Percentiles rank a stretch among this genome's conserved stretches.
These are phyloP conservation scores for Trichacis sp. DNA, from an alignment of 2,888 invertebrate genomes.

Conservation along the genomic window DNA sequence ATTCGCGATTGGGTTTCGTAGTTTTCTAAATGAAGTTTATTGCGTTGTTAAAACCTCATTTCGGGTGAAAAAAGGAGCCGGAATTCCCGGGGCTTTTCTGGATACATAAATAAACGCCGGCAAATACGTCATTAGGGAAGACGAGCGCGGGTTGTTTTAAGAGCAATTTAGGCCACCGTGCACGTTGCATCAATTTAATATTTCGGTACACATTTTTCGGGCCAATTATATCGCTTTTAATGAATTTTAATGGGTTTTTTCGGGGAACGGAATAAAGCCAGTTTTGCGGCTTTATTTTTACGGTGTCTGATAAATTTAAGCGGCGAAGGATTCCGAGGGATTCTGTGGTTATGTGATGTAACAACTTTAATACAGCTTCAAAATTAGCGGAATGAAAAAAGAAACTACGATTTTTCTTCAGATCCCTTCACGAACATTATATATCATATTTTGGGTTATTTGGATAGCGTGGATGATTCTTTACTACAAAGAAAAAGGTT, in stretches of 20 bases:
- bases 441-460: no score
- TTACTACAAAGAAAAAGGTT: no score
- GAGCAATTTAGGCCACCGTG: constrained; percentile 5
- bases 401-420: no score
- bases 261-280: neutral
- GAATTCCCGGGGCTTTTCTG: neutral
- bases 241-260: constrained; percentile 3
- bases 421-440: no score
- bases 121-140: constrained; percentile 3
- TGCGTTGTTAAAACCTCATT: neutral
- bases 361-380: no score
- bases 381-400: no score
- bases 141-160: neutral
- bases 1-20: neutral
- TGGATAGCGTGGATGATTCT: no score
- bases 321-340: no score
- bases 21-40: constrained; percentile 4
- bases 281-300: neutral
- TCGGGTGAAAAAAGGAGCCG: neutral
- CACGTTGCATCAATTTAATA: constrained; percentile 4
- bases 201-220: constrained; percentile 3
- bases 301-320: no score
- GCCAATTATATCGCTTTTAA: constrained; percentile 1
- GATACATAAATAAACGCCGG: constrained; percentile 1
- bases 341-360: no score